Percentiles rank a stretch among this genome's conserved stretches.
phyloP scores from a whole-genome alignment of 2,113 vertebrate genomes.

The Noctilio leporinus region DNA sequence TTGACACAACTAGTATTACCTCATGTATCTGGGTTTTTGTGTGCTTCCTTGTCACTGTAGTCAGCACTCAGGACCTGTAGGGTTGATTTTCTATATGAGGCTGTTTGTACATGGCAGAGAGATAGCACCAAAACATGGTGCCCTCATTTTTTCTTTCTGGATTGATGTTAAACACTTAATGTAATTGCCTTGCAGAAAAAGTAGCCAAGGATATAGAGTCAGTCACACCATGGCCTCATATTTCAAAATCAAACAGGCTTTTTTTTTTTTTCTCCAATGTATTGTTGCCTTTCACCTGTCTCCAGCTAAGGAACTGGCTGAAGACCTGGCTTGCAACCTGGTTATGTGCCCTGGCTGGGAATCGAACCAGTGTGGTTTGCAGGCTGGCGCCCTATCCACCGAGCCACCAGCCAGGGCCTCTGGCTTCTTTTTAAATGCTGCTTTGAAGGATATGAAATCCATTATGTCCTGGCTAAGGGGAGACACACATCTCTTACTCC shows the following conservation, averaged over 20 bases:
- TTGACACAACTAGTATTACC: neutral
- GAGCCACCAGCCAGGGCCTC: too few species aligned
- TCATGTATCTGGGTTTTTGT: neutral
- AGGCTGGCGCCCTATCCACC: too few species aligned
- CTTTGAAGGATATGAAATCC: conserved; percentile 45
- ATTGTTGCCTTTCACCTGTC: too few species aligned
- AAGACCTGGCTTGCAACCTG: too few species aligned
- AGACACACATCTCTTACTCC: neutral
- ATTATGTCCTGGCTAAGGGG: neutral
- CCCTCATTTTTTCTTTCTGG: neutral
- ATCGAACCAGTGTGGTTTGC: too few species aligned
- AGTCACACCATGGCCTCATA: neutral
- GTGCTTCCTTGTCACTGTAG: neutral
- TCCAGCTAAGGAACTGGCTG: too few species aligned
- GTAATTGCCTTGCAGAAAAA: conserved; percentile 49
- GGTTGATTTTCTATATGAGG: neutral
- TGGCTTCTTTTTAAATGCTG: conserved; percentile 38
- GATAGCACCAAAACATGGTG: neutral
- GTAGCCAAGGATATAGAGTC: neutral
- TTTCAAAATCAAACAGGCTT: conserved; percentile 57
- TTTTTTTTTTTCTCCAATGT: conserved; percentile 52
- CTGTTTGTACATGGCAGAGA: neutral
- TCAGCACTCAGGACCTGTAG: neutral
- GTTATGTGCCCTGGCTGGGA: too few species aligned
- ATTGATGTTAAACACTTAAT: conserved; percentile 41